Conservation (phyloP, 2,888 invertebrate species). For the Plutella xylostella region DNA sequence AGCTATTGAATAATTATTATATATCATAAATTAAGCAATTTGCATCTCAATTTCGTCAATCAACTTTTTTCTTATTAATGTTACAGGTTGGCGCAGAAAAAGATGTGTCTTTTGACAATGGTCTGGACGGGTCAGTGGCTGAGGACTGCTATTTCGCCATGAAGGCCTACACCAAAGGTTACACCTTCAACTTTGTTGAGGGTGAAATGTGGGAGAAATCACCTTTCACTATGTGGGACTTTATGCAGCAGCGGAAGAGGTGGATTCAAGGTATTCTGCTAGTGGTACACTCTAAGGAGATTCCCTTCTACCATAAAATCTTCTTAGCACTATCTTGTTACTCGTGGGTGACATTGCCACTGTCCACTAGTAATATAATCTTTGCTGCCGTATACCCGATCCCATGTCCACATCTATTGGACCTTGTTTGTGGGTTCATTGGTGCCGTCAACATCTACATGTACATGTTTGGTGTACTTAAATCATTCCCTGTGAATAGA, state of each 20-base stretch:
- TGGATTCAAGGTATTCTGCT: conserved; percentile 95
- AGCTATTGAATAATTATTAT: no score
- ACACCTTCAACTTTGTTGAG: conserved; percentile 94
- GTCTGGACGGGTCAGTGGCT: conserved; percentile 96
- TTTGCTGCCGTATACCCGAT: conserved; percentile 89
- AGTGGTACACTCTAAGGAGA: conserved; percentile 87
- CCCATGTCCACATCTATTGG: conserved; percentile 84
- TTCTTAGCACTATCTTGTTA: conserved; percentile 91
- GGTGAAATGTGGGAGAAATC: conserved; percentile 99
- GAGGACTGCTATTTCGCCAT: conserved; percentile 98
- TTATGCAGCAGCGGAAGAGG: conserved; percentile 94
- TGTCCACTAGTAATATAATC: conserved; percentile 90
- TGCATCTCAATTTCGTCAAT: neutral
- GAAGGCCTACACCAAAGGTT: conserved; percentile 92
- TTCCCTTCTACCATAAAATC: conserved; percentile 83
- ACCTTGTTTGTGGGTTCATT: conserved; percentile 90
- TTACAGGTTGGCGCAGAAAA: conserved; percentile 89
- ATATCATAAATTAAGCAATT: neutral
- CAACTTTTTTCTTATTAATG: no score
- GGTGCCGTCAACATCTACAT: conserved; percentile 96
- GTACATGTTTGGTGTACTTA: conserved; percentile 98
- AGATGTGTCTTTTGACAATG: conserved; percentile 95
- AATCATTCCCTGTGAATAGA: conserved; percentile 91
- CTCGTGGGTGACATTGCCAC: conserved; percentile 95
- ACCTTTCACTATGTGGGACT: conserved; percentile 94